Evolutionary conservation across 2,888 invertebrate genomes (phyloP), one percentile per base, ranked within the genome.

Genomic region (Drosophila phalerata): DNA sequence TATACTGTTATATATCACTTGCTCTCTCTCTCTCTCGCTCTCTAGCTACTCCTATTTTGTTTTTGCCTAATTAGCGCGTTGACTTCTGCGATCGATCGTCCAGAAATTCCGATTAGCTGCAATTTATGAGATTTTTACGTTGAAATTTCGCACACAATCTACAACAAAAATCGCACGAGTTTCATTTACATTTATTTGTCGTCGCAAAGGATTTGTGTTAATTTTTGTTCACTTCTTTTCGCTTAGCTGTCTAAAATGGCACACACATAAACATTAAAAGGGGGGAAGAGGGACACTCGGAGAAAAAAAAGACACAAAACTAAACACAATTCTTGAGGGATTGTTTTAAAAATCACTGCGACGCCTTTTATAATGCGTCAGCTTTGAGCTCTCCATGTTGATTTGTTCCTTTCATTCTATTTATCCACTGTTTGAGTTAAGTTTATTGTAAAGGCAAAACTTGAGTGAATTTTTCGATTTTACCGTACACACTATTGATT

Each of bases 41-140:
- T 47, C 8, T 22, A 4, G 22, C 25, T 10, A 8, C n/a, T 22
- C n/a, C 19, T 57, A 10, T 37, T 25, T 13, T 25, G 43, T 62
- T 58, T 58, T 58, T 65, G 70, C 62, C 78, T 76, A 76, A 85
- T 88, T 84, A 83, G 67, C 84, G 75, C 66, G 10, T 45, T 62
- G 25, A 17, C 25, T 34, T 67, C 57, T 51, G 52, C 53, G 68
- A 65, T 77, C 73, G 77, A 49, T 73, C 34, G 37, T 53, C 49
- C 62, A 38, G 22, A 53, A 61, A 71, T 73, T 67, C 52, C 69
- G 88, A 84, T 84, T 85, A 80, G 71, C 72, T 51, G 58, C 81
- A 83, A 78, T 88, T 84, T 84, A 84, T 85, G 86, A 83, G 69
- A 65, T 77, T 67, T 57, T 64, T 62, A 34, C 58, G 65, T 57